Base-by-base conservation (phyloP, 2,113 vertebrate species). In the Micronycteris hirsuta region DNA sequence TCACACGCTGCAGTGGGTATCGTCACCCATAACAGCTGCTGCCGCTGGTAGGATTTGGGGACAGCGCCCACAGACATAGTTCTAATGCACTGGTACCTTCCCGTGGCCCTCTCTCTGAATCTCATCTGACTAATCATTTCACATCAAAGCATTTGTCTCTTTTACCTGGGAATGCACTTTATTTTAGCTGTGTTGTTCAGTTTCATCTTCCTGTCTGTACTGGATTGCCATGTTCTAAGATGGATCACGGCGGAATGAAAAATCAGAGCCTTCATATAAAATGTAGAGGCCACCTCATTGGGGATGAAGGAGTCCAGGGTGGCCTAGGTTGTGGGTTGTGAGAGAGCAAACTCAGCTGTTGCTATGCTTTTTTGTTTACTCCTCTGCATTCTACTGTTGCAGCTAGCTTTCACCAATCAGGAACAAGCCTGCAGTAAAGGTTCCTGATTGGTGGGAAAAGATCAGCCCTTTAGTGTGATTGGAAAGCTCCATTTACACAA, bases 181-280 rank as follows among this genome's bases (percentile, higher is more conserved):
- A 74, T 74, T 97, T 97, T 71, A 94, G 81, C 24, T 97, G 70
- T 86, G 54, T 3, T 82, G 82, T 41, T 96, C 85, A 58, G 78
- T 89, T 96, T 89, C 95, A 68, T 89, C 95, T 86, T 94, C 82
- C 82, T 1, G 4, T 93, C 95, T 93, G 54, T 54, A 86, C 3
- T 80, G 94, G 78, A 65, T 16, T 80, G 90, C 90, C 96, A 95
- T 97, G 73, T 81, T 92, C 33, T 33, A 81, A 90, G 93, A 67
- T 63, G 33, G 95, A 83, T 73, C 49, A 26, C 54, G 70, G 68
- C 4, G 80, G 65, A 84, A n/a, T 41, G 84, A 90, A 81, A 52
- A 87, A 77, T 81, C 87, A 90, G 71, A 95, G 90, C 54, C 88
- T 93, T 95, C 71, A 83, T 95, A 86, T 89, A 97, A 92, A 97